Base-by-base conservation (phyloP, 2,113 vertebrate species). In the Coptodon bakossiorum region DNA sequence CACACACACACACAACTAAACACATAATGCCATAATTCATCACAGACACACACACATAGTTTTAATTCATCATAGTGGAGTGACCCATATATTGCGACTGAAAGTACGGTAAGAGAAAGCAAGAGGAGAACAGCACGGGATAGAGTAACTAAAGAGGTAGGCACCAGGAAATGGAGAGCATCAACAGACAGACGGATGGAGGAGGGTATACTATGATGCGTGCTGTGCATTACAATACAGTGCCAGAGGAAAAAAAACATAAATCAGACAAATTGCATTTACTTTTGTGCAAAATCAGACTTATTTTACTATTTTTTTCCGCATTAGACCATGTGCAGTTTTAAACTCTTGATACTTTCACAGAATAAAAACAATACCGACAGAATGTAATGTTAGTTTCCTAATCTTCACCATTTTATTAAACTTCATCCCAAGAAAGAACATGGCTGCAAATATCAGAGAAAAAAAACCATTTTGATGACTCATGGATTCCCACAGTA, bases 1-100 rank as follows among this genome's bases (percentile, higher is more conserved):
- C 89, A 89, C 89, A 93, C 87, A 40, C 5, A 61, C 63, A 50
- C 19, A 59, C 53, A 50, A 87, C 73, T 4, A 56, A 24, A 43
- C 34, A 82, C 81, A 81, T 86, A 85, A 13, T 34, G 22, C 59
- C 22, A 54, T 61, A 63, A 90, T 91, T 83, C 68, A 89, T 90
- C 86, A 88, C 83, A 88, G 82, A 66, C 53, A 71, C 66, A 54
- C 19, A 56, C 40, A 45, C 89, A 80, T 3, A 57, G 81, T 90
- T 92, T 95, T 94, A 95, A 95, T 96, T 94, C 88, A 95, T 96
- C 94, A 93, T 73, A 83, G 87, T 91, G 56, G 91, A 90, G 93
- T 91, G 90, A 94, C 90, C 94, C 92, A 95, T 90, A 96, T 95
- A 94, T 90, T 91, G 92, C 91, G 53, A 91, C 90, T 88, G 86